These are phyloP conservation scores for Nemapogon koenigi DNA, from an alignment of 2,888 invertebrate species.

Conservation along the genomic window DNA sequence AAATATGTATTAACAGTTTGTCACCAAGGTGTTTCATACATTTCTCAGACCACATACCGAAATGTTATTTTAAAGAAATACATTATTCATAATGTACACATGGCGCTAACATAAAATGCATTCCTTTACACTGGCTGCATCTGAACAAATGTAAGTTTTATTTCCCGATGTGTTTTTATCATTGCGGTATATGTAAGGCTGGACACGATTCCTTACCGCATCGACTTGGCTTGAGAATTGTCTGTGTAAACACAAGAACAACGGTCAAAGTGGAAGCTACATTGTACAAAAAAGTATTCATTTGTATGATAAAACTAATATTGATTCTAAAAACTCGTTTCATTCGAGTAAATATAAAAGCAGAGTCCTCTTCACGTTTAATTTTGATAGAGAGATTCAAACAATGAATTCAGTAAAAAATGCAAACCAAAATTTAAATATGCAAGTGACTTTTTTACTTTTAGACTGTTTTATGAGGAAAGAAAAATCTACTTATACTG, in stretches of 20 bases:
- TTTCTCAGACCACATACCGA: too few relatives aligned
- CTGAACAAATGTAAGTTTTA: constrained; percentile 5
- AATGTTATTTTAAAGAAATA: too few relatives aligned
- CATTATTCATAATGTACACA: constrained; percentile 2
- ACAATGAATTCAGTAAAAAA: constrained; percentile 6
- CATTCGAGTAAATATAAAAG: constrained; percentile 38
- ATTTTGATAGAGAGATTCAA: constrained; percentile 1
- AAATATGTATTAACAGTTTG: too few relatives aligned
- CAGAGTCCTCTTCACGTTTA: constrained; percentile 4
- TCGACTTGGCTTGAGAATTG: constrained; percentile 47
- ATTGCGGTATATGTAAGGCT: not conserved
- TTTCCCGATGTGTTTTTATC: constrained; percentile 1
- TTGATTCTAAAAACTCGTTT: constrained; percentile 55
- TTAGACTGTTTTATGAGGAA: too few relatives aligned
- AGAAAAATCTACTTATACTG: too few relatives aligned
- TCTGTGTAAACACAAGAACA: constrained; percentile 45
- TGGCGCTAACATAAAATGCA: not conserved
- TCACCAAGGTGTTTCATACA: too few relatives aligned
- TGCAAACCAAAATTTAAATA: too few relatives aligned
- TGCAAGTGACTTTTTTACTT: too few relatives aligned
- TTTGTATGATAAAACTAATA: constrained; percentile 58
- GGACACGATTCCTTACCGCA: constrained; percentile 19
- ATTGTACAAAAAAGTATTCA: constrained; percentile 62
- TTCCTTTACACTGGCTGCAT: constrained; percentile 2
- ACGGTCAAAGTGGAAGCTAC: constrained; percentile 57